A percentile compares a stretch with the other conserved stretches of the same genome.
These are phyloP conservation scores for Tautogolabrus adspersus DNA, from an alignment of 2,113 vertebrate genomes.

Conservation along the genomic window DNA sequence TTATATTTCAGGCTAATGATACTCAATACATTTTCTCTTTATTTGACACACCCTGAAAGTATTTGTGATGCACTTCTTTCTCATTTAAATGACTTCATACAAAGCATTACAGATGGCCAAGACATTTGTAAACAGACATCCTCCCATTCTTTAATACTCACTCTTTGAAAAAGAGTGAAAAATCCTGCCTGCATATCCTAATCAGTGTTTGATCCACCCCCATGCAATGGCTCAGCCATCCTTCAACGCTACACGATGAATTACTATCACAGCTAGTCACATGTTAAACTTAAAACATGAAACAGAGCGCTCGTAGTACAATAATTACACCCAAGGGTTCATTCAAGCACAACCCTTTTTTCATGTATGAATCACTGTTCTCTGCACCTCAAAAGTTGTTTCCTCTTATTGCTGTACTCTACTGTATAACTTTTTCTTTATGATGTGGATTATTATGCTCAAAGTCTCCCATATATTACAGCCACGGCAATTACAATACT, in stretches of 20 bases:
- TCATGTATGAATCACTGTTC: conserved; percentile 16
- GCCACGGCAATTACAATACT: conserved; percentile 10
- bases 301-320: conserved; percentile 7
- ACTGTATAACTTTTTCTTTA: neutral
- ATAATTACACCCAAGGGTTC: conserved; percentile 38
- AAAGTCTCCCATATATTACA: conserved; percentile 28
- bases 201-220: conserved; percentile 54
- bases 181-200: conserved; percentile 33
- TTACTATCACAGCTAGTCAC: conserved; percentile 45
- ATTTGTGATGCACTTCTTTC: neutral
- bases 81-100: neutral
- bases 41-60: neutral
- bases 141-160: conserved; percentile 13
- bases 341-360: conserved; percentile 13
- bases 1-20: neutral
- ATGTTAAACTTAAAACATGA: conserved; percentile 54
- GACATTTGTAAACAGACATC: conserved; percentile 22
- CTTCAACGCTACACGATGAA: conserved; percentile 43
- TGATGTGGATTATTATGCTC: neutral
- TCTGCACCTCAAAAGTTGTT: conserved; percentile 1
- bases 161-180: neutral
- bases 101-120: conserved; percentile 3
- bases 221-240: conserved; percentile 32
- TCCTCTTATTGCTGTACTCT: conserved; percentile 11
- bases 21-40: neutral